Percentiles rank a stretch among this genome's conserved stretches.
Evolutionary conservation across 1,140 invertebrate species (phyloP).

Genomic region (Plutomurus gul): DNA sequence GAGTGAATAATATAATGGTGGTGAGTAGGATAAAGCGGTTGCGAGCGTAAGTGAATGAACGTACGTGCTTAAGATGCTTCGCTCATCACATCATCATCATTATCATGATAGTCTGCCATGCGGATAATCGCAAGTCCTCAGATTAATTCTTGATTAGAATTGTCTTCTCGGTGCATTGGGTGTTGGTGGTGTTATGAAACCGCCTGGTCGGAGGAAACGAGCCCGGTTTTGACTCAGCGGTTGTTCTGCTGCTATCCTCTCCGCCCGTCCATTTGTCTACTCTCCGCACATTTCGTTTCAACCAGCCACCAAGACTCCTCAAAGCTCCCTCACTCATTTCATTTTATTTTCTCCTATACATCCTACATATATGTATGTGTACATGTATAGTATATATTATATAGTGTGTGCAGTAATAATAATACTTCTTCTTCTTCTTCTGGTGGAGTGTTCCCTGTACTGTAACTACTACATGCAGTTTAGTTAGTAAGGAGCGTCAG

Average conservation of each 20-base stretch:
- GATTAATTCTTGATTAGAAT: conserved; percentile 42
- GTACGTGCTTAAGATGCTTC: conserved; percentile 10
- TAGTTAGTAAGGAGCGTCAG: not conserved
- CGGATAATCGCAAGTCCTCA: conserved; percentile 34
- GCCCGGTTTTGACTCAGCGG: conserved; percentile 15
- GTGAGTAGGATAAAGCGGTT: not conserved
- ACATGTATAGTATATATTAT: no score
- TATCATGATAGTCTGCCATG: conserved; percentile 10
- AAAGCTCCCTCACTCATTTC: not conserved
- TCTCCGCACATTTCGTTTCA: not conserved
- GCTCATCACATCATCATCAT: conserved; percentile 28
- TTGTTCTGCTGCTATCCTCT: conserved; percentile 6
- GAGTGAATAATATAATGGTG: not conserved
- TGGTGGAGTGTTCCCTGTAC: not conserved
- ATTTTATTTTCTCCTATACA: not conserved
- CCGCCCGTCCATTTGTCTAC: not conserved
- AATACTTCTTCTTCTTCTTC: no score
- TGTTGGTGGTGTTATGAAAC: not conserved
- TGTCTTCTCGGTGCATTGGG: not conserved
- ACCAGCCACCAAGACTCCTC: not conserved
- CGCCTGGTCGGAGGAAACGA: conserved; percentile 10
- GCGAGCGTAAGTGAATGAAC: no score
- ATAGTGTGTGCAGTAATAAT: not conserved
- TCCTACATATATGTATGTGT: not conserved
- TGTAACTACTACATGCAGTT: not conserved